Conservation (phyloP, 2,888 invertebrate genomes). For the Drosophila neotestacea region DNA sequence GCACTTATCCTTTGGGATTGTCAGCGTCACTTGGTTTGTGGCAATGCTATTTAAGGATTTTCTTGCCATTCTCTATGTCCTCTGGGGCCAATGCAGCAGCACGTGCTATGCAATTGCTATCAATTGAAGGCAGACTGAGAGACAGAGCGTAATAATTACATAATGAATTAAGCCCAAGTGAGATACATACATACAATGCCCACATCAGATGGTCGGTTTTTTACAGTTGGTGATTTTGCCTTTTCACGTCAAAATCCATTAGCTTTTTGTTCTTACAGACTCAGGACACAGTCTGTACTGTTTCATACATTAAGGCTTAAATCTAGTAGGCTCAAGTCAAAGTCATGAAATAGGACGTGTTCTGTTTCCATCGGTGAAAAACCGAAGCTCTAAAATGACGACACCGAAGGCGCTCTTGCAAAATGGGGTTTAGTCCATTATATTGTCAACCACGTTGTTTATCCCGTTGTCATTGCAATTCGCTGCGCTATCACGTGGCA, state of each 20-base stretch:
- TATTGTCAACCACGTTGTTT: conserved; percentile 31
- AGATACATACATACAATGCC: conserved; percentile 44
- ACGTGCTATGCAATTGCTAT: conserved; percentile 57
- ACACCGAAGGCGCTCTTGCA: no score
- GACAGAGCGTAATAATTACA: conserved; percentile 19
- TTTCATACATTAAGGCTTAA: no score
- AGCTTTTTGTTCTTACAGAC: no score
- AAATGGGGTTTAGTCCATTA: conserved; percentile 30
- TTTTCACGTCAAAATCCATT: no score
- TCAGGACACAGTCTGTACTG: no score
- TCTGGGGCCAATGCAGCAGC: conserved; percentile 41
- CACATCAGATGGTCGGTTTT: no score
- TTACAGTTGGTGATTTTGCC: no score
- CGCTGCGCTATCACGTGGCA: conserved; percentile 26
- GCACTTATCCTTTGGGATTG: conserved; percentile 53
- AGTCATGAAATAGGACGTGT: no score
- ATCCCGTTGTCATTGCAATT: conserved; percentile 41
- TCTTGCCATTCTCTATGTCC: conserved; percentile 14
- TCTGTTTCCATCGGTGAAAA: no score
- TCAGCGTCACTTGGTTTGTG: conserved; percentile 56
- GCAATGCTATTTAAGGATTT: conserved; percentile 26
- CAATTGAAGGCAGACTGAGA: conserved; percentile 33
- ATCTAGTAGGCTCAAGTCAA: no score
- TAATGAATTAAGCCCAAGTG: conserved; percentile 34
- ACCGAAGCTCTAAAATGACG: no score